phyloP scores from a whole-genome alignment of 2,797 vertebrate genomes.

The Liparis tanakae region DNA sequence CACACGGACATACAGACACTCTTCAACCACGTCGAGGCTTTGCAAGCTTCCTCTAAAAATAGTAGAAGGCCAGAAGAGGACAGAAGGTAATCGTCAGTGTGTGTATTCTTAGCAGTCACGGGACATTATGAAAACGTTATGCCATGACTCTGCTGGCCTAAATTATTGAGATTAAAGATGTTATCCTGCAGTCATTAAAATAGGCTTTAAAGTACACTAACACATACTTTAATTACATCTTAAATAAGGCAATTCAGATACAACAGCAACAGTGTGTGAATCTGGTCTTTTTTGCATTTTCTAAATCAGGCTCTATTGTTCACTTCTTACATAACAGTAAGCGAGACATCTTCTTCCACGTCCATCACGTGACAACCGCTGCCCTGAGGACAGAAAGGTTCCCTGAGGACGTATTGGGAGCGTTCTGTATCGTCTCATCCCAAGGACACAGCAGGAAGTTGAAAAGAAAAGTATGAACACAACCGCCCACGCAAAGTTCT shows the following conservation, averaged over 20 bases:
- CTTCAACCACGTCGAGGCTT: slow-evolving; percentile 15
- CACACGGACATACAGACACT: slow-evolving; percentile 41
- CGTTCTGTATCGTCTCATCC: background rate
- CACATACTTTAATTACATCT: no score
- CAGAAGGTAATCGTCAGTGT: background rate
- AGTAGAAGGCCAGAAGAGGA: background rate
- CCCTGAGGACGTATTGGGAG: background rate
- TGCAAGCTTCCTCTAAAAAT: background rate
- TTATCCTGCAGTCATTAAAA: background rate
- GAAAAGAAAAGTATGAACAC: background rate
- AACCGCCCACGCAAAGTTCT: slow-evolving; percentile 18
- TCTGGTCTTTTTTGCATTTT: no score
- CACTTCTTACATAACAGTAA: no score
- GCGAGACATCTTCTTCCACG: no score
- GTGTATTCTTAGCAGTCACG: background rate
- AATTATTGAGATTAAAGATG: background rate
- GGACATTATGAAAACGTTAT: no score
- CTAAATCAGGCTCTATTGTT: no score
- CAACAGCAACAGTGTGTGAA: no score
- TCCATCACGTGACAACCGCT: no score
- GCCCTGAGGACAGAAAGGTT: background rate
- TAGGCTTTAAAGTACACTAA: background rate
- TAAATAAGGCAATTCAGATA: no score
- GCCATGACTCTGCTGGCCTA: no score
- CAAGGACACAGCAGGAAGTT: slow-evolving; percentile 1